Evolutionary conservation across 1,140 invertebrate genomes (phyloP), one percentile per base, ranked within the genome.

Genomic region (Saxidomus purpurata): DNA sequence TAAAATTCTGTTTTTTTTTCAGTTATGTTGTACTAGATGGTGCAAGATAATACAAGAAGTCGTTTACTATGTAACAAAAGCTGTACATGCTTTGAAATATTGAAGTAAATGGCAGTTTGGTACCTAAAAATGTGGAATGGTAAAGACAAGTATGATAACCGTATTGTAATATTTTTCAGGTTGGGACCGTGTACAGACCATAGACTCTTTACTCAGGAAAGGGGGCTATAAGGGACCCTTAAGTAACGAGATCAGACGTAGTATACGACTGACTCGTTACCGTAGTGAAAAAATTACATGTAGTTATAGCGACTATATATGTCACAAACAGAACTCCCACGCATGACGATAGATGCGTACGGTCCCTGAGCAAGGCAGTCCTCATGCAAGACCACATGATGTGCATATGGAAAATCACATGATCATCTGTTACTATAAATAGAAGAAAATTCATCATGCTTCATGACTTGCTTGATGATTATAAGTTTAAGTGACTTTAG

Each of bases 141-240:
- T n/a, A n/a, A n/a, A n/a, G n/a, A n/a, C n/a, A n/a, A n/a, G n/a
- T n/a, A n/a, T n/a, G n/a, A n/a, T n/a, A n/a, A n/a, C n/a, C n/a
- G n/a, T n/a, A n/a, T n/a, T n/a, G n/a, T n/a, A n/a, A n/a, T 43
- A 15, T 43, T 8, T 92, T 93, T 31, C 91, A 96, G 95, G 94
- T 43, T 96, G 95, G 95, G 94, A 95, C 89, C 92, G 92, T 95
- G 97, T 99, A 87, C 98, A 99, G 96, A 99, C 99, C 17, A 99
- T 99, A 94, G 99, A 99, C 96, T 99, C 99, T 8, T 96, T 99
- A 38, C 96, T 99, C 19, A 97, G 99, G 80, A 99, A 99, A 96
- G 99, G 99, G 88, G 99, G 99, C 36, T 99, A 98, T 96, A 99
- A 99, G 94, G 98, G 98, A 43, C 83, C 97, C 8, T 99, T 99